Base-by-base conservation (phyloP, 2,113 vertebrate genomes). In the Orcinus orca region DNA sequence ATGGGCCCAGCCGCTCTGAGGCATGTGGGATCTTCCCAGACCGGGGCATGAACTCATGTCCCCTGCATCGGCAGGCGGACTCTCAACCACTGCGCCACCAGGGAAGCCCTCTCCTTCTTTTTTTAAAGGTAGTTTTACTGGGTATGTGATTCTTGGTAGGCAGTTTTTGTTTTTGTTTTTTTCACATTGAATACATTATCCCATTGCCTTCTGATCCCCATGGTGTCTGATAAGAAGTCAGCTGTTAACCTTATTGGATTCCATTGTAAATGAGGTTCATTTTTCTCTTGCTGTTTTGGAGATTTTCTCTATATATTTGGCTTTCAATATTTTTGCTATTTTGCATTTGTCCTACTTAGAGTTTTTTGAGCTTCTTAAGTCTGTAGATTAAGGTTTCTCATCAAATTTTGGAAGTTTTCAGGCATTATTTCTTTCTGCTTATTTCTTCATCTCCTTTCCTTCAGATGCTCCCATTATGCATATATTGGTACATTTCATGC, bases 321-420 rank as follows among this genome's bases (percentile, higher is more conserved):
- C 33, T 83, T 94, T 73, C 8, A 62, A 60, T n/a, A 62, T 31
- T 92, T 96, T 85, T 92, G n/a, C 25, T 81, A 25, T 47, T 96
- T 93, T 77, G 41, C 21, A 12, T 76, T 86, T 74, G 81, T 87
- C 74, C 33, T 93, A 21, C 11, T 84, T 84, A 58, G 70, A 83
- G 33, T 47, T 92, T 93, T 76, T 33, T 84, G 36, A 91, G 38
- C 25, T 76, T 82, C 33, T 44, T 88, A 47, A 92, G 55, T 92
- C 36, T 62, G 41, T 29, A 77, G 8, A 70, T 92, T 71, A 92
- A 76, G 53, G 18, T 67, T 93, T 93, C 50, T 31, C 18, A 53
- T 67, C n/a, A 81, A 85, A 38, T 60, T 38, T 83, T 18, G 33
- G 23, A 93, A 20, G 15, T 81, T 94, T 74, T 67, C 47, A 47